A percentile compares a stretch with the other conserved stretches of the same genome.
These are phyloP conservation scores for Melospiza melodia DNA, from an alignment of 2,113 vertebrate genomes.

Conservation along the genomic window DNA sequence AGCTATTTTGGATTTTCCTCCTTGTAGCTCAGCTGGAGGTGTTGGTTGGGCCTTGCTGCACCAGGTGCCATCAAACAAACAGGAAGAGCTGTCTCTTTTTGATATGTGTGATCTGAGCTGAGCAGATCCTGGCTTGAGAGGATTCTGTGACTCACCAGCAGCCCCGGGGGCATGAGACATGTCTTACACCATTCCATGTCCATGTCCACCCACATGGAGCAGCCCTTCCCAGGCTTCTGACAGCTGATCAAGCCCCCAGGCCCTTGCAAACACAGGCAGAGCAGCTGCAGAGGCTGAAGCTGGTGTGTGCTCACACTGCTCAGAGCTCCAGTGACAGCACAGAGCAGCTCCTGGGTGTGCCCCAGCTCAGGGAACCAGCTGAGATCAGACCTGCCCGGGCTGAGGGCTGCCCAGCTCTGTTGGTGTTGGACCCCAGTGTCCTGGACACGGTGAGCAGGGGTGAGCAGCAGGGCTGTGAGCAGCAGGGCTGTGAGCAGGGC, in stretches of 20 bases:
- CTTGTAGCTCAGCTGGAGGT: background rate
- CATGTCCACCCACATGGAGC: background rate
- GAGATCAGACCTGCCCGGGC: background rate
- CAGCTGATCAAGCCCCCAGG: background rate
- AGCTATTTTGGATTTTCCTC: background rate
- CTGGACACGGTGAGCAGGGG: background rate
- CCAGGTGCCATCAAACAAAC: background rate
- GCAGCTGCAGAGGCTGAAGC: background rate
- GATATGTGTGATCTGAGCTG: background rate
- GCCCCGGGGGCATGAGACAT: background rate
- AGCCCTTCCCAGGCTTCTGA: background rate
- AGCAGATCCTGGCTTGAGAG: background rate
- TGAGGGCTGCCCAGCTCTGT: fast-evolving
- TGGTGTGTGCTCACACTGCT: fast-evolving
- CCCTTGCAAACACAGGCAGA: background rate
- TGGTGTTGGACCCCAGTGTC: background rate
- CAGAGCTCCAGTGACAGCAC: background rate
- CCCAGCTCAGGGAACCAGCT: background rate
- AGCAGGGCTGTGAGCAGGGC: background rate
- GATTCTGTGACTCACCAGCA: background rate
- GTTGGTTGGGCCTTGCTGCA: background rate
- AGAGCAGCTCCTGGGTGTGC: background rate
- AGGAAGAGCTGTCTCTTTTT: background rate
- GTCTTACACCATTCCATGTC: background rate
- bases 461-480: background rate